These are phyloP conservation scores for Pipistrellus kuhlii DNA, from an alignment of 2,797 vertebrate genomes.

Conservation along the genomic window DNA sequence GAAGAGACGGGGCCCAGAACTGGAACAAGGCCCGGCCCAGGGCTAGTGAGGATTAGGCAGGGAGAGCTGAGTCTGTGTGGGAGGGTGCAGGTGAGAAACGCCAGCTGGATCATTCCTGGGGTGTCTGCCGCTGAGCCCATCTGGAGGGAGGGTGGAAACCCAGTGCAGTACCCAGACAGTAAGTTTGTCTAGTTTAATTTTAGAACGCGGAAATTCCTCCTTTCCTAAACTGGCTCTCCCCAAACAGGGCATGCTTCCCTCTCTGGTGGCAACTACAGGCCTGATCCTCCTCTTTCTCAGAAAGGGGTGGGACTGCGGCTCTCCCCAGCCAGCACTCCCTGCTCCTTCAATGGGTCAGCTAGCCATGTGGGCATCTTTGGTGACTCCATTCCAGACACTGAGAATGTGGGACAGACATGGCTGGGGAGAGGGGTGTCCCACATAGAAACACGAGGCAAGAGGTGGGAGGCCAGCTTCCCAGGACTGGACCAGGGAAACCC, in stretches of 20 bases:
- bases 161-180: background rate
- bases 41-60: background rate
- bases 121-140: background rate
- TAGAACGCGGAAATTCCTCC: background rate
- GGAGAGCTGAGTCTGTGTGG: background rate
- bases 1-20: background rate
- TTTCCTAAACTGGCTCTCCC: background rate
- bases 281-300: background rate
- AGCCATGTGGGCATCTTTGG: background rate
- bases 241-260: background rate
- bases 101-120: background rate
- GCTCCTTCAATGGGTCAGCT: background rate
- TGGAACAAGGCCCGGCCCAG: background rate
- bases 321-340: background rate
- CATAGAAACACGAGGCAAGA: background rate
- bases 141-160: background rate
- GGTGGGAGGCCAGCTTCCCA: background rate
- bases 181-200: background rate
- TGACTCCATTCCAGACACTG: background rate
- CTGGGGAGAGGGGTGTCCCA: background rate
- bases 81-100: background rate
- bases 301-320: background rate
- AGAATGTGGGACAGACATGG: background rate
- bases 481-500: background rate
- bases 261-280: background rate